Evolutionary conservation across 2,113 vertebrate species (phyloP).

Genomic region (Spea multiplicata): DNA sequence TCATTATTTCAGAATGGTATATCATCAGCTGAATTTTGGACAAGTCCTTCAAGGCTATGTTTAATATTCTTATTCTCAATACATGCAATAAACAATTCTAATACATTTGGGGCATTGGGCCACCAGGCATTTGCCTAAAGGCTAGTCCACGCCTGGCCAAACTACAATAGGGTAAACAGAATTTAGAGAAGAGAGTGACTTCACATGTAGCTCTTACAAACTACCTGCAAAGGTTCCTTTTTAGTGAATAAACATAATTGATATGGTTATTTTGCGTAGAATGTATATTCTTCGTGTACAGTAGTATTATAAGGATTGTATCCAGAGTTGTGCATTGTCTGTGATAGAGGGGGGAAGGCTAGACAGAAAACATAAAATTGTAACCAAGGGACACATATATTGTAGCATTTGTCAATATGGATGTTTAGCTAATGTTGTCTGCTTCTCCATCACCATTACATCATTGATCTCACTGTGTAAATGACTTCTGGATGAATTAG

Average conservation of each 20-base stretch:
- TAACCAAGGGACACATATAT: slow-evolving; percentile 1
- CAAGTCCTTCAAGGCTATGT: too few relatives aligned
- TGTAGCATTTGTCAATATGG: not conserved
- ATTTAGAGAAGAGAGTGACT: too few relatives aligned
- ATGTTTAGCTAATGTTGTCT: slow-evolving; percentile 1
- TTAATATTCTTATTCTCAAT: too few relatives aligned
- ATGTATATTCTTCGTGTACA: not conserved
- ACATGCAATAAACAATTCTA: too few relatives aligned
- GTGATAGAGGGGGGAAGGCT: not conserved
- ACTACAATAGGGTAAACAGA: too few relatives aligned
- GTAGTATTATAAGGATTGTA: not conserved
- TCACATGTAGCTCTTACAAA: too few relatives aligned
- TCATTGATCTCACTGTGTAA: not conserved
- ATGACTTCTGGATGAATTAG: not conserved
- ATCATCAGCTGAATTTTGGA: too few relatives aligned
- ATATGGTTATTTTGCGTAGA: not conserved
- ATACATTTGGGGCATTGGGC: too few relatives aligned
- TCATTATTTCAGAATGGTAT: not conserved
- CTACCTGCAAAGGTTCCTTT: too few relatives aligned
- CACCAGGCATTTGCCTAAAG: too few relatives aligned
- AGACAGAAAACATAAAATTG: not conserved
- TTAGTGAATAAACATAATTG: not conserved
- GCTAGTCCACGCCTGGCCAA: too few relatives aligned
- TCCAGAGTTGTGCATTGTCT: not conserved
- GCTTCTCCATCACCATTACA: slow-evolving; percentile 1